A percentile compares a stretch with the other conserved stretches of the same genome.
phyloP scores from a whole-genome alignment of 2,797 vertebrate species.

The Helostoma temminkii region DNA sequence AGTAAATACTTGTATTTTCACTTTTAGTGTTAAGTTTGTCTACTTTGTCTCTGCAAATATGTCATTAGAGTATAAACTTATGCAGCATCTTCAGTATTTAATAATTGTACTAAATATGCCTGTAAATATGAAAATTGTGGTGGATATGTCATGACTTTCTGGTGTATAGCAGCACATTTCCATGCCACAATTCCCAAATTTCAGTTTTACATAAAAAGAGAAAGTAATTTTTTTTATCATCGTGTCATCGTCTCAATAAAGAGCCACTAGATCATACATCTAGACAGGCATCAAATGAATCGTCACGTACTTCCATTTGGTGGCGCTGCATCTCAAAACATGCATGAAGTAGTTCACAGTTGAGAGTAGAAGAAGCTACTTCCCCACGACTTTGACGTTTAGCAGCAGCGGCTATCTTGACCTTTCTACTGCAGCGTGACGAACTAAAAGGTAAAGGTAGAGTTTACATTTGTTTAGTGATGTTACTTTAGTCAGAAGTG shows the following conservation, averaged over 20 bases:
- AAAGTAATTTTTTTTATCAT: too few species aligned
- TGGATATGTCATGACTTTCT: too few species aligned
- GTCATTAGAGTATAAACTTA: background rate
- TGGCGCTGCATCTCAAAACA: conserved; percentile 10
- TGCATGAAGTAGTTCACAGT: background rate
- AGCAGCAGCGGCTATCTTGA: conserved; percentile 52
- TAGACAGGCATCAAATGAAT: fast-evolving
- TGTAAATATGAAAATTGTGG: too few species aligned
- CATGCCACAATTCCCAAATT: background rate
- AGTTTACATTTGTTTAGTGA: fast-evolving
- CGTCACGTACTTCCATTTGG: conserved; percentile 3
- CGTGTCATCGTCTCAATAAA: too few species aligned
- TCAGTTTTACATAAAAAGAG: background rate
- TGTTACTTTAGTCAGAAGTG: fast-evolving
- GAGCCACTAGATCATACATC: background rate
- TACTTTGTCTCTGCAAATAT: background rate
- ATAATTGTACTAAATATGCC: background rate
- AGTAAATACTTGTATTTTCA: too few species aligned
- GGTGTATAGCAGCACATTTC: background rate
- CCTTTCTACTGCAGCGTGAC: conserved; percentile 61
- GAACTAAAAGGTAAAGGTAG: conserved; percentile 48
- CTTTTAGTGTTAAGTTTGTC: too few species aligned
- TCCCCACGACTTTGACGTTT: conserved; percentile 73
- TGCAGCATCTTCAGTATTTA: background rate
- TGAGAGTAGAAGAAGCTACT: conserved; percentile 51